These are phyloP conservation scores for Drosophila anceps DNA, from an alignment of 2,888 invertebrate species.

Conservation along the genomic window DNA sequence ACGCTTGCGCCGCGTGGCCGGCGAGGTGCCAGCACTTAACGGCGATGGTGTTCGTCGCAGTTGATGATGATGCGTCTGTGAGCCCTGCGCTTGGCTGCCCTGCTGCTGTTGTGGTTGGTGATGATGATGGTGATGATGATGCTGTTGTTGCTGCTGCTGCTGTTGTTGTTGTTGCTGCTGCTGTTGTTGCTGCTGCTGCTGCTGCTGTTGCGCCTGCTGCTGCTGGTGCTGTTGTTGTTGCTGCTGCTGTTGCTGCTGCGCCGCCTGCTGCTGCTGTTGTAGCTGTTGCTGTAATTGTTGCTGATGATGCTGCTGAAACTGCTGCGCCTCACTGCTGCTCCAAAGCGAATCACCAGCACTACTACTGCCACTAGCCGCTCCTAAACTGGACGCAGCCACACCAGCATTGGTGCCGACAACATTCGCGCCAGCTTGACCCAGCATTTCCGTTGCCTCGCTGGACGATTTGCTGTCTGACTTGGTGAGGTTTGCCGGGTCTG, in stretches of 20 bases:
- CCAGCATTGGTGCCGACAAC: constrained; percentile 80
- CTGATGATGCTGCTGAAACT: constrained; percentile 87
- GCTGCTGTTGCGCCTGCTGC: constrained; percentile 86
- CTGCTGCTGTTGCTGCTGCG: constrained; percentile 87
- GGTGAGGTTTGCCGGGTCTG: constrained; percentile 90
- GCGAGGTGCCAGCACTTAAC: constrained; percentile 88
- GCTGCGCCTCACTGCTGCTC: constrained; percentile 86
- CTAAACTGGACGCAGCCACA: constrained; percentile 66
- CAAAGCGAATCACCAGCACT: constrained; percentile 86
- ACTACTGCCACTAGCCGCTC: constrained; percentile 74
- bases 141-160: constrained; percentile 76
- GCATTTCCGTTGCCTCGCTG: constrained; percentile 86
- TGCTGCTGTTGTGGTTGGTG: constrained; percentile 84
- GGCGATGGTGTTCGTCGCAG: constrained; percentile 86
- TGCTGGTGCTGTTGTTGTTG: constrained; percentile 87
- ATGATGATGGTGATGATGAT: constrained; percentile 77
- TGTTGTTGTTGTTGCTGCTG: constrained; percentile 69
- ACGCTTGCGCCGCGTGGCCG: constrained; percentile 88
- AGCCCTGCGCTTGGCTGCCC: constrained; percentile 87
- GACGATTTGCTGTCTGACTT: constrained; percentile 89
- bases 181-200: constrained; percentile 86
- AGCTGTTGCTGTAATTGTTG: constrained; percentile 87
- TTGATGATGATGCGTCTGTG: constrained; percentile 87
- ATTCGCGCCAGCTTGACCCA: constrained; percentile 83
- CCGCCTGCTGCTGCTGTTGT: constrained; percentile 86